phyloP scores from a whole-genome alignment of 2,113 vertebrate species.

The Xerus inauris region DNA sequence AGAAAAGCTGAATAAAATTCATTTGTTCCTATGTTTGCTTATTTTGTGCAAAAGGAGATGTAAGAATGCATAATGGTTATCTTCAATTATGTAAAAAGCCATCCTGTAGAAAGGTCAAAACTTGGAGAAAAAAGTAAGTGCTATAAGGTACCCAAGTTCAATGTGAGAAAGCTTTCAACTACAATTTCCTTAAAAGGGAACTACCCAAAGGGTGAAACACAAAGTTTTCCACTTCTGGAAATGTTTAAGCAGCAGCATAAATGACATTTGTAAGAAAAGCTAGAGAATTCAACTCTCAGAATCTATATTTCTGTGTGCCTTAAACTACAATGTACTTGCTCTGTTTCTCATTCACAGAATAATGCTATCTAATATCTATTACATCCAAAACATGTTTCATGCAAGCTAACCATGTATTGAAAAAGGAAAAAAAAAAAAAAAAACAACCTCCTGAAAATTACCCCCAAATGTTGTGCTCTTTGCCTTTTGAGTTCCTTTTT shows the following conservation, averaged over 20 bases:
- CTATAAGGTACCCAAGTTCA: background rate
- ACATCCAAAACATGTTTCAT: slow-evolving; percentile 34
- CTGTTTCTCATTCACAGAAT: slow-evolving; percentile 22
- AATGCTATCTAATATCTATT: slow-evolving; percentile 22
- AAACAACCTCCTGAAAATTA: slow-evolving; percentile 49
- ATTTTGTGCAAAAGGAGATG: slow-evolving; percentile 37
- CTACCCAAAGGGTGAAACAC: background rate
- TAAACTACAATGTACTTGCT: slow-evolving; percentile 40
- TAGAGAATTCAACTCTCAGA: background rate
- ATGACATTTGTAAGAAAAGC: background rate
- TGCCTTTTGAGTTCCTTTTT: slow-evolving; percentile 53
- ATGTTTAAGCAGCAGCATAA: background rate
- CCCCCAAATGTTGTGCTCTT: background rate
- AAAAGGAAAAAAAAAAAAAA: background rate
- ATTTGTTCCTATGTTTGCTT: background rate
- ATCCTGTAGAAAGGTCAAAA: slow-evolving; percentile 28
- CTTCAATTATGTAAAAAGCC: slow-evolving; percentile 6
- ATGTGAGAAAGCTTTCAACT: slow-evolving; percentile 46
- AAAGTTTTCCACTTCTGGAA: background rate
- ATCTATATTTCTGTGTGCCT: background rate
- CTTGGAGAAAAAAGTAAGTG: slow-evolving; percentile 25
- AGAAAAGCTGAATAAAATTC: background rate
- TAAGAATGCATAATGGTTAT: background rate
- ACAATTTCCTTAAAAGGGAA: slow-evolving; percentile 23
- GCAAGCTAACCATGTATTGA: background rate